Evolutionary conservation across 2,888 invertebrate genomes (phyloP).

Genomic region (Cecidostiba fungosa): DNA sequence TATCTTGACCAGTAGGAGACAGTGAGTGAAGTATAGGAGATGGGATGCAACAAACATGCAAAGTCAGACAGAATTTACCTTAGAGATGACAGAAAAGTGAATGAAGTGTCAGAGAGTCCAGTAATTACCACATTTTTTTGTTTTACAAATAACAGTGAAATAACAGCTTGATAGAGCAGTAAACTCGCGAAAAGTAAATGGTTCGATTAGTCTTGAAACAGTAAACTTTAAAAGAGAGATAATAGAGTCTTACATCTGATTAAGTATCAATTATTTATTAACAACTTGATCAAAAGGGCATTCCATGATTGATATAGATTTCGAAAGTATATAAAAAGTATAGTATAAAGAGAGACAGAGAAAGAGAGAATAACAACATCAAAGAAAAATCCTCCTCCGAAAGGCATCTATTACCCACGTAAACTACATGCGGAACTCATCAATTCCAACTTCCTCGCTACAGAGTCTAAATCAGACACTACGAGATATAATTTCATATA

Average conservation of each 20-base stretch:
- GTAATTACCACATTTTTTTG: slow-evolving; percentile 44
- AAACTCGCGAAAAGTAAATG: slow-evolving; percentile 46
- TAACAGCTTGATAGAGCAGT: slow-evolving; percentile 36
- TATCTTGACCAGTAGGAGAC: neutral
- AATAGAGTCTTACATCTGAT: slow-evolving; percentile 20
- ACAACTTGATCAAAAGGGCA: slow-evolving; percentile 29
- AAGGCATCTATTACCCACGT: neutral
- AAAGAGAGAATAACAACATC: neutral
- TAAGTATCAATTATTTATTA: slow-evolving; percentile 37
- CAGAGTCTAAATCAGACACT: neutral
- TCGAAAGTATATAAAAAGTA: slow-evolving; percentile 13
- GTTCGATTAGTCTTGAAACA: slow-evolving; percentile 37
- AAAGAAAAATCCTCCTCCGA: slow-evolving; percentile 20
- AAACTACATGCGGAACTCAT: neutral
- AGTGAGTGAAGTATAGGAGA: neutral
- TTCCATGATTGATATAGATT: neutral
- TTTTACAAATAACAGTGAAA: slow-evolving; percentile 26
- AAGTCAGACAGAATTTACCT: slow-evolving; percentile 53
- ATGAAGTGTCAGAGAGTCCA: slow-evolving; percentile 43
- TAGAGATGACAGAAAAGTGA: slow-evolving; percentile 55
- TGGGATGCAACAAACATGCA: slow-evolving; percentile 36
- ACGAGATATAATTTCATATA: neutral
- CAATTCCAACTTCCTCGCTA: neutral
- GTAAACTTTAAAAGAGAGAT: neutral
- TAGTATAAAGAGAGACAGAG: slow-evolving; percentile 2